Base-by-base conservation (phyloP, 2,888 invertebrate genomes). In the Saturnia japonica region DNA sequence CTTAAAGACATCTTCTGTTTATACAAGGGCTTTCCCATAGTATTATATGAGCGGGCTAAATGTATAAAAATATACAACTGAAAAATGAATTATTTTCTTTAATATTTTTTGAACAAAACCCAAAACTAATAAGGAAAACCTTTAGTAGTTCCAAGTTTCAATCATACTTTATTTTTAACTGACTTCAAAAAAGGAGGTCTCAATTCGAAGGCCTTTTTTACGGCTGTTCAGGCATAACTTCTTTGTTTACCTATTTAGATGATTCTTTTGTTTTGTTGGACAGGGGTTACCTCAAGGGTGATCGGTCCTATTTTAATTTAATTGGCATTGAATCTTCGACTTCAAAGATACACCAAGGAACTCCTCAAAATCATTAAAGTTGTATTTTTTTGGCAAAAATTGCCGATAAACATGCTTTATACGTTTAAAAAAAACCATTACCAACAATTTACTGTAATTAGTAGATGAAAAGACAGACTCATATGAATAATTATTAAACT, bases 1-100 rank as follows among this genome's bases (percentile, higher is more conserved):
- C 19, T 62, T 22, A 54, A 54, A 60, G 54, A 54, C 28, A 14
- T 25, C 25, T 25, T 57, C 14, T 64, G 8, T 40, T n/a, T 40
- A 34, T 64, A 64, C 40, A 40, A 64, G n/a, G 40, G n/a, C 40
- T 22, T 64, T 64, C 40, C 40, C 64, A 64, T n/a, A 40, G 40
- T n/a, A 40, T 3, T 60, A 60, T 28, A 60, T 28, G 57, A 4
- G 28, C 57, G 12, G 4, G 28, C 6, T 4, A 1, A 60, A 60
- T 28, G 28, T 28, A 28, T 60, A 60, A 28, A 60, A 14, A 25
- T 60, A 14, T 60, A 28, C 25, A 60, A 14, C 14, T 60, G 25
- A 4, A 12, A 60, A 14, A 14, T 28, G 25, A 8, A 22, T 22
- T 22, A 14, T 60, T 16, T 54, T 9, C 3, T 54, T n/a, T 22